Evolutionary conservation across 2,113 vertebrate species (phyloP).

Genomic region (Zapornia atra): DNA sequence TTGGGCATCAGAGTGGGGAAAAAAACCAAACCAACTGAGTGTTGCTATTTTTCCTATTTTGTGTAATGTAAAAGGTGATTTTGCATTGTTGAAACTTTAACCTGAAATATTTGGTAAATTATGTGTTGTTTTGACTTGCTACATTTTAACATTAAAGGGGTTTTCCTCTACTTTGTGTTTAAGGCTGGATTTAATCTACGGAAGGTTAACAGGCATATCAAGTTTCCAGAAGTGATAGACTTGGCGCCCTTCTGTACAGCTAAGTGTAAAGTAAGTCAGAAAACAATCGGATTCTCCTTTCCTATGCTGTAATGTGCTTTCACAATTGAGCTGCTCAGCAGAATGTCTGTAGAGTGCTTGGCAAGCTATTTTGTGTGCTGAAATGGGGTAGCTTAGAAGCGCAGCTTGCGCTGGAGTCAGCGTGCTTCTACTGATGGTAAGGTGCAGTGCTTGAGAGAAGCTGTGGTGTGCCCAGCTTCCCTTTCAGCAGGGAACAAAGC

Average conservation of each 20-base stretch:
- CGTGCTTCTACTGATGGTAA: accelerated
- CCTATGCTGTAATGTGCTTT: not conserved
- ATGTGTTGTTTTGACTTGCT: not conserved
- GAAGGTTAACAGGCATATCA: slow-evolving; percentile 92
- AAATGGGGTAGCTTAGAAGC: not conserved
- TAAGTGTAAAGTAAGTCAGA: slow-evolving; percentile 88
- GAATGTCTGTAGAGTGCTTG: not conserved
- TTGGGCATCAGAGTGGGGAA: not conserved
- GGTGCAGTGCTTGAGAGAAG: not conserved
- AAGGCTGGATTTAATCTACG: slow-evolving; percentile 90
- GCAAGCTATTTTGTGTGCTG: not conserved
- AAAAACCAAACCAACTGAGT: not conserved
- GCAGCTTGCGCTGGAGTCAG: not conserved
- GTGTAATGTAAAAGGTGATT: not conserved
- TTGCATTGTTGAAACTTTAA: not conserved
- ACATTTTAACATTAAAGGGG: not conserved
- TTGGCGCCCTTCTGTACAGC: slow-evolving; percentile 91
- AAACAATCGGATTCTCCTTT: not conserved
- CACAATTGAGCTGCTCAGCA: not conserved
- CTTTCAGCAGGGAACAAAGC: not conserved
- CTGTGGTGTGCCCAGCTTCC: not conserved
- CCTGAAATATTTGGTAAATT: not conserved
- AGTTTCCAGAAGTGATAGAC: slow-evolving; percentile 91
- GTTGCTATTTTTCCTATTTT: not conserved
- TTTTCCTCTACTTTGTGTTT: slow-evolving; percentile 19